These are phyloP conservation scores for Rhipidura dahli DNA, from an alignment of 2,113 vertebrate species.

Conservation along the genomic window DNA sequence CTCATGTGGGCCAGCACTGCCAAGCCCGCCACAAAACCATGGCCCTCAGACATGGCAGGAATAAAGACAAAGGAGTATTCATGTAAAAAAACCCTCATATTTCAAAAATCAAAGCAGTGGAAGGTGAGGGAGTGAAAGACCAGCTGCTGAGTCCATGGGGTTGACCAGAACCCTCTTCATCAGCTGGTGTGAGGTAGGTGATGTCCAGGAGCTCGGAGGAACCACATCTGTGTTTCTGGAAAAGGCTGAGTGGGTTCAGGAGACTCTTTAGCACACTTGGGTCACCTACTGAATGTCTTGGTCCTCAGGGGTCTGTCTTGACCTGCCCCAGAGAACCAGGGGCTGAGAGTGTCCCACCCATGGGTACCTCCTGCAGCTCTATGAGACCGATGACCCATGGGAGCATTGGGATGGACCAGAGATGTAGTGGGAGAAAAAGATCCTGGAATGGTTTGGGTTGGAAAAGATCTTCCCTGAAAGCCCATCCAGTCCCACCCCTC, in stretches of 20 bases:
- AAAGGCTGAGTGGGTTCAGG: neutral
- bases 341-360: neutral
- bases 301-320: neutral
- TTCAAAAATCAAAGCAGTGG: neutral
- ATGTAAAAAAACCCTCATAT: neutral
- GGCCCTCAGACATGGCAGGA: neutral
- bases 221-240: neutral
- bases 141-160: neutral
- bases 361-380: neutral
- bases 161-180: neutral
- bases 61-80: neutral
- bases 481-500: neutral
- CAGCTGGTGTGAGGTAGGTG: neutral
- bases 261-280: neutral
- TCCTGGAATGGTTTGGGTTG: neutral
- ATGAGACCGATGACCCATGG: rapidly evolving
- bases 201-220: neutral
- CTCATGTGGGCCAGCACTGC: neutral
- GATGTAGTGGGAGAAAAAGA: neutral
- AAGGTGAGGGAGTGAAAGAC: neutral
- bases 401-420: neutral
- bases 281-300: rapidly evolving
- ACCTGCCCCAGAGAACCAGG: neutral
- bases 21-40: neutral
- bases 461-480: neutral